These are phyloP conservation scores for Esperia sulphurella DNA, from an alignment of 2,888 invertebrate species.

Conservation along the genomic window DNA sequence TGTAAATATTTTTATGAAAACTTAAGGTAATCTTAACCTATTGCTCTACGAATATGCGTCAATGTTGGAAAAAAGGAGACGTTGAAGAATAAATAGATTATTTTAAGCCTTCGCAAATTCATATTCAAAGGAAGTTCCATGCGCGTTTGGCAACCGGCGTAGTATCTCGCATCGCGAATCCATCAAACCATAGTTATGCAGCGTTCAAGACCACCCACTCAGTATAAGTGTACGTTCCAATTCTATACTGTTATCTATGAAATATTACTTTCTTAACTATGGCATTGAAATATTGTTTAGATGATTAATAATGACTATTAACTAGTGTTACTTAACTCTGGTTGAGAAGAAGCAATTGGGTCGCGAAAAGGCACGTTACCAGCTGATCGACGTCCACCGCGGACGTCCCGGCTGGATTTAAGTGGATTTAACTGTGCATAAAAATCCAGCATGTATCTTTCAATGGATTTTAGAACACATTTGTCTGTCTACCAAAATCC, in stretches of 20 bases:
- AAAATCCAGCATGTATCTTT: too few relatives aligned
- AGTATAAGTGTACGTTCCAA: slow-evolving; percentile 49
- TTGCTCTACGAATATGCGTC: neutral
- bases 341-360: too few relatives aligned
- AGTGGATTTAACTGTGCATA: too few relatives aligned
- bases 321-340: too few relatives aligned
- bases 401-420: too few relatives aligned
- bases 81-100: slow-evolving; percentile 2
- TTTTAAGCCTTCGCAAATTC: slow-evolving; percentile 20
- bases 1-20: too few relatives aligned
- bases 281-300: slow-evolving; percentile 32
- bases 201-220: slow-evolving; percentile 37
- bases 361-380: too few relatives aligned
- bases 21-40: too few relatives aligned
- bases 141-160: slow-evolving; percentile 41
- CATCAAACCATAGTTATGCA: slow-evolving; percentile 38
- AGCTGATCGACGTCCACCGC: too few relatives aligned
- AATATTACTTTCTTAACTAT: slow-evolving; percentile 46
- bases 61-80: neutral
- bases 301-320: slow-evolving; percentile 20
- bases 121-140: slow-evolving; percentile 14
- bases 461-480: too few relatives aligned
- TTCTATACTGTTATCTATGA: slow-evolving; percentile 54
- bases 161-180: slow-evolving; percentile 32
- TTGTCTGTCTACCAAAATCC: too few relatives aligned